Evolutionary conservation across 2,888 invertebrate species (phyloP).

Genomic region (Thecophora atra): DNA sequence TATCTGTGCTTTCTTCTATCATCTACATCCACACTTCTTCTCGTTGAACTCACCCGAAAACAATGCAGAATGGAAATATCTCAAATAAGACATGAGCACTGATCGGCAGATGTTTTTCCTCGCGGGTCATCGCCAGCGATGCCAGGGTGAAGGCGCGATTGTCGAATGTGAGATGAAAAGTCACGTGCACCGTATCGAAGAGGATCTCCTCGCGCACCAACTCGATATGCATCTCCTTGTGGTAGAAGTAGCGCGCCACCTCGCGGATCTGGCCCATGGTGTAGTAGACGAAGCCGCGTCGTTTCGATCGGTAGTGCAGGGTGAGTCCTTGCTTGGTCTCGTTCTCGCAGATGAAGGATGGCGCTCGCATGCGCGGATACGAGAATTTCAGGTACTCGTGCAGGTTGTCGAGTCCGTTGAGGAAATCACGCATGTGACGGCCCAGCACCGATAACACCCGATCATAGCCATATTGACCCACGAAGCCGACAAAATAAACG

Average conservation of each 20-base stretch:
- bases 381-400: slow-evolving; percentile 98
- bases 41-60: slow-evolving; percentile 81
- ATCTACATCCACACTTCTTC: not conserved
- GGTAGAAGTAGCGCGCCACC: slow-evolving; percentile 92
- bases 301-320: slow-evolving; percentile 91
- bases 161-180: slow-evolving; percentile 93
- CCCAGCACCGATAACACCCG: slow-evolving; percentile 89
- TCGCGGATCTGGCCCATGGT: slow-evolving; percentile 96
- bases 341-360: slow-evolving; percentile 96
- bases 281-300: slow-evolving; percentile 94
- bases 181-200: slow-evolving; percentile 92
- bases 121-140: slow-evolving; percentile 84
- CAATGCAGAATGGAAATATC: slow-evolving; percentile 97
- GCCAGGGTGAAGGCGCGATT: slow-evolving; percentile 90
- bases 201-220: slow-evolving; percentile 85
- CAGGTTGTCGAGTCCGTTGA: slow-evolving; percentile 94
- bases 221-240: slow-evolving; percentile 93
- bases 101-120: slow-evolving; percentile 88
- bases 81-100: slow-evolving; percentile 91
- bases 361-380: slow-evolving; percentile 88
- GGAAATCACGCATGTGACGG: slow-evolving; percentile 92
- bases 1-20: too few relatives aligned
- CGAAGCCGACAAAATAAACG: slow-evolving; percentile 90
- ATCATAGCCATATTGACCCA: slow-evolving; percentile 95
- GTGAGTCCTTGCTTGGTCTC: slow-evolving; percentile 92